phyloP scores from a whole-genome alignment of 2,797 vertebrate genomes.

The Xenops minutus region DNA sequence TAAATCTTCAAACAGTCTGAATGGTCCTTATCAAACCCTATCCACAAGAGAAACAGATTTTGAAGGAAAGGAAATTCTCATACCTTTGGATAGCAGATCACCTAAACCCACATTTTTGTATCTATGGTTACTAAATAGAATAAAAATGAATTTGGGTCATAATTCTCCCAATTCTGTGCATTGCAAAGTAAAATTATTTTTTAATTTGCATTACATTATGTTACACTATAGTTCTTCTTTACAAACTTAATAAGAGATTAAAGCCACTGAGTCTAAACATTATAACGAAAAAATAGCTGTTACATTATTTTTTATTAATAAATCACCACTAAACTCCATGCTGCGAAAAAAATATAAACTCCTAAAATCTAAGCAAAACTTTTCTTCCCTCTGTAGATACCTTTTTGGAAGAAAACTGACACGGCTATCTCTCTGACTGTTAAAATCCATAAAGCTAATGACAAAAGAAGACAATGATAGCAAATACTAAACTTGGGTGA shows the following conservation, averaged over 20 bases:
- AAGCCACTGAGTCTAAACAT: constrained; percentile 52
- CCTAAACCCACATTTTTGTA: constrained; percentile 27
- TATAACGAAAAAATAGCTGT: constrained; percentile 24
- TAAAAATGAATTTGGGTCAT: constrained; percentile 58
- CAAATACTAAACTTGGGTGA: neutral
- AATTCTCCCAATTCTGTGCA: constrained; percentile 49
- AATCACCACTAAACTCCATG: neutral
- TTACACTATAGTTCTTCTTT: constrained; percentile 59
- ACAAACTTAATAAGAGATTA: constrained; percentile 51
- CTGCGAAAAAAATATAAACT: neutral
- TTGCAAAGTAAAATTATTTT: constrained; percentile 53
- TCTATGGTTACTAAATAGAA: constrained; percentile 30
- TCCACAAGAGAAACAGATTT: neutral
- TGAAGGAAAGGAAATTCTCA: neutral
- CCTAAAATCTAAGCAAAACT: neutral
- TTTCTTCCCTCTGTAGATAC: neutral
- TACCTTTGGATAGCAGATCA: neutral
- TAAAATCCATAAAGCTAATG: neutral
- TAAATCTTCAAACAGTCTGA: neutral
- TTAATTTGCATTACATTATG: constrained; percentile 64
- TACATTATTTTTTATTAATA: constrained; percentile 23
- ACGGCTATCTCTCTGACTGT: neutral
- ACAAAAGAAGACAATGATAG: neutral
- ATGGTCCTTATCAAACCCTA: neutral
- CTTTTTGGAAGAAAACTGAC: neutral